Conservation (phyloP, 2,113 vertebrate genomes). For the Saguinus imperator region DNA sequence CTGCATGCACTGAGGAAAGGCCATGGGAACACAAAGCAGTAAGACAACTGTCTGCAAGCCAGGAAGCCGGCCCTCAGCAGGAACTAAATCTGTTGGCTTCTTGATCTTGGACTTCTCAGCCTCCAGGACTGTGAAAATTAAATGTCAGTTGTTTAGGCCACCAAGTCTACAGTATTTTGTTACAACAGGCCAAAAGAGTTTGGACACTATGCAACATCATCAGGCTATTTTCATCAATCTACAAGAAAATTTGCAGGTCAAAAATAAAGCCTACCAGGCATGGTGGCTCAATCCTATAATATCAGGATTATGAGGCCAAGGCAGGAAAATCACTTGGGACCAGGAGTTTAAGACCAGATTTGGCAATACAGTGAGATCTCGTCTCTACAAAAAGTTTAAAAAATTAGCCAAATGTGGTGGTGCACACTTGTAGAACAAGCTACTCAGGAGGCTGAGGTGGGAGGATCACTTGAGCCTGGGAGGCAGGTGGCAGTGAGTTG, state of each 20-base stretch:
- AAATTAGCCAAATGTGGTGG: no score
- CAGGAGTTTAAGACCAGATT: no score
- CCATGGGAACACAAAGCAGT: neutral
- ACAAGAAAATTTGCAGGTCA: neutral
- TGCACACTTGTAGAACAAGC: no score
- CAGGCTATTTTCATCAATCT: neutral
- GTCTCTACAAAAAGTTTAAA: no score
- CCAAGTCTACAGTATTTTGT: neutral
- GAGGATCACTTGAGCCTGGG: no score
- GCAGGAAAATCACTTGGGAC: no score
- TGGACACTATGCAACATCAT: neutral
- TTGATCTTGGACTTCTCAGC: neutral
- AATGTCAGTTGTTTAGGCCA: neutral
- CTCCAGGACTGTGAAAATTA: neutral
- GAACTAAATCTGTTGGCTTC: neutral
- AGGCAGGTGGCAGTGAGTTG: no score
- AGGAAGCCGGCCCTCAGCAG: neutral
- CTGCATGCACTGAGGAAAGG: neutral
- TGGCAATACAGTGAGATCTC: no score
- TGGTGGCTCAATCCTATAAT: no score
- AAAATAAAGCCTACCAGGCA: neutral
- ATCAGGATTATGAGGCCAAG: no score
- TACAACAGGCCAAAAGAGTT: neutral
- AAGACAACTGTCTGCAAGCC: neutral
- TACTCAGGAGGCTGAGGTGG: no score